These are phyloP conservation scores for Zaprionus capensis DNA, from an alignment of 1,140 invertebrate genomes.

Conservation along the genomic window DNA sequence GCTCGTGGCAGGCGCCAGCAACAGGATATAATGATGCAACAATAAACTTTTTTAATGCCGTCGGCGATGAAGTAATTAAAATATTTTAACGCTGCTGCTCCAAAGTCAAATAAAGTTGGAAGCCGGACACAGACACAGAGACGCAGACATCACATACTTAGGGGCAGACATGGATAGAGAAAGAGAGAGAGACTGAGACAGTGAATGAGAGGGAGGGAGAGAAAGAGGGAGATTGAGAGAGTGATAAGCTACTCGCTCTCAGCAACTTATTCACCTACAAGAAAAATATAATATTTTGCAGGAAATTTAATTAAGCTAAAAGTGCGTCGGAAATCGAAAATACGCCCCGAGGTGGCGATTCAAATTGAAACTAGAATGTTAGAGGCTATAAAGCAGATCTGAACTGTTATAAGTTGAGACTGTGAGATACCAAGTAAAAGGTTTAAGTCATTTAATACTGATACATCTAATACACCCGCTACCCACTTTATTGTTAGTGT, in stretches of 20 bases:
- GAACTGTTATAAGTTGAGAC: neutral
- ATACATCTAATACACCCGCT: neutral
- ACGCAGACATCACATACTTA: constrained; percentile 7
- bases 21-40: constrained; percentile 50
- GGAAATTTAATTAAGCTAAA: constrained; percentile 36
- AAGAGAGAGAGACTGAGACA: neutral
- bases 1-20: constrained; percentile 32
- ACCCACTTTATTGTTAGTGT: neutral
- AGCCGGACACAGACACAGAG: constrained; percentile 11
- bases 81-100: constrained; percentile 51
- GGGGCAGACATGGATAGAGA: neutral
- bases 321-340: neutral
- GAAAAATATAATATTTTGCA: constrained; percentile 26
- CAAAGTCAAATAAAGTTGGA: constrained; percentile 52
- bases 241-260: constrained; percentile 15
- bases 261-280: constrained; percentile 23
- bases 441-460: neutral
- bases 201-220: neutral
- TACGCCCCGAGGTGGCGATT: neutral
- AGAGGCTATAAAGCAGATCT: neutral
- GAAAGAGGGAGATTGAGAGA: neutral
- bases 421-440: neutral
- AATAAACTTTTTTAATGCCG: constrained; percentile 59
- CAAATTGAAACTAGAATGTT: constrained; percentile 7
- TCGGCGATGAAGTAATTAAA: constrained; percentile 59